Evolutionary conservation across 2,113 vertebrate species (phyloP).

Genomic region (Ovis canadensis): DNA sequence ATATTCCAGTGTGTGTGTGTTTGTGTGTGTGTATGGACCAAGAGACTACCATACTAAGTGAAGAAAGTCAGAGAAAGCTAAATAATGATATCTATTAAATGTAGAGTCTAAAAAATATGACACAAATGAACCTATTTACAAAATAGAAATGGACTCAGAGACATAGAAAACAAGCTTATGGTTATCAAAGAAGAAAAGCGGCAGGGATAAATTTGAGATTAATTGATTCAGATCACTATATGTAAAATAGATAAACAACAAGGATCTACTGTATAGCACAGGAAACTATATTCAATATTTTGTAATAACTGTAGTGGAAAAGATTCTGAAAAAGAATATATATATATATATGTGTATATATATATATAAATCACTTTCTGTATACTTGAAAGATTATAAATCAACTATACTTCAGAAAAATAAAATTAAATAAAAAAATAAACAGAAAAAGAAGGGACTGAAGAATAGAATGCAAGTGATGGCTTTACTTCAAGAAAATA

Average conservation of each 20-base stretch:
- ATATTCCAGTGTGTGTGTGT: not conserved
- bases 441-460: not conserved
- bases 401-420: not conserved
- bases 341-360: not conserved
- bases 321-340: not conserved
- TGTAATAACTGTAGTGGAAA: not conserved
- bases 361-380: not conserved
- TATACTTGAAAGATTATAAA: not conserved
- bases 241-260: not conserved
- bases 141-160: not conserved
- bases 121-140: not conserved
- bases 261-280: not conserved
- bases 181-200: not conserved
- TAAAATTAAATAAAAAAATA: not conserved
- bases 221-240: not conserved
- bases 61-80: not conserved
- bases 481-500: not conserved
- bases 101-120: not conserved
- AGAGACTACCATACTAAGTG: not conserved
- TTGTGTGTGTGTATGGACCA: not conserved
- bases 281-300: not conserved
- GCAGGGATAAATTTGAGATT: not conserved
- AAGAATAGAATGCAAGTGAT: not conserved
- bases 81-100: not conserved
- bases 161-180: not conserved